phyloP scores from a whole-genome alignment of 2,113 vertebrate genomes.

The Antennarius striatus region DNA sequence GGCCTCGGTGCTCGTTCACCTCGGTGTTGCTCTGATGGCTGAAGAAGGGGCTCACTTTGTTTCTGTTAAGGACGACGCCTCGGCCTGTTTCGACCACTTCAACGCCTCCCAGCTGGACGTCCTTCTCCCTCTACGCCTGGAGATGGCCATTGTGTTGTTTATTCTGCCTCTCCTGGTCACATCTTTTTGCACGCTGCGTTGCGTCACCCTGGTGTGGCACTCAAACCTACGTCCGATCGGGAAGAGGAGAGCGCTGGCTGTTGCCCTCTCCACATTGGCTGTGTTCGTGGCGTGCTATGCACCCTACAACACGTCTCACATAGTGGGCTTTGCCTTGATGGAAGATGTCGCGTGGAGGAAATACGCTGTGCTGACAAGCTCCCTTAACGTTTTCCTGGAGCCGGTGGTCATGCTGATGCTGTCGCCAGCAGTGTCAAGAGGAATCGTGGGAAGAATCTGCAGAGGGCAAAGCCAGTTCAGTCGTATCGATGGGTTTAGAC shows the following conservation, averaged over 20 bases:
- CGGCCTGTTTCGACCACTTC: slow-evolving; percentile 76
- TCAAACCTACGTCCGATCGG: slow-evolving; percentile 66
- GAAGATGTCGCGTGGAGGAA: slow-evolving; percentile 71
- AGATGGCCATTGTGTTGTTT: slow-evolving; percentile 79
- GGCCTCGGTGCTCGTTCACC: slow-evolving; percentile 74
- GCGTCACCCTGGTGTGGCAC: slow-evolving; percentile 75
- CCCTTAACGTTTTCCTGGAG: slow-evolving; percentile 82
- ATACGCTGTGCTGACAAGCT: slow-evolving; percentile 75
- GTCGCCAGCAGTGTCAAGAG: slow-evolving; percentile 64
- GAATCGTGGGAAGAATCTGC: slow-evolving; percentile 64
- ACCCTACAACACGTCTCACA: slow-evolving; percentile 83
- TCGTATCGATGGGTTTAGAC: neutral
- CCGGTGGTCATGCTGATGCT: slow-evolving; percentile 81
- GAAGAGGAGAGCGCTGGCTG: slow-evolving; percentile 74
- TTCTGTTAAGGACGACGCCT: slow-evolving; percentile 33
- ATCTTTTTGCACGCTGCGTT: slow-evolving; percentile 77
- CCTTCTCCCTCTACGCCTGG: slow-evolving; percentile 78
- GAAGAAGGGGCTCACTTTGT: slow-evolving; percentile 70
- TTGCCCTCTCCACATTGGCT: slow-evolving; percentile 75
- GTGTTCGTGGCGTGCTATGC: slow-evolving; percentile 83
- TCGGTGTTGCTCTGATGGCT: slow-evolving; percentile 64
- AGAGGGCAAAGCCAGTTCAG: slow-evolving; percentile 48
- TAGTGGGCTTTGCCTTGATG: slow-evolving; percentile 71
- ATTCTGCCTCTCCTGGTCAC: slow-evolving; percentile 75
- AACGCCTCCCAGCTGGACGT: slow-evolving; percentile 71